These are phyloP conservation scores for Trilocha varians DNA, from an alignment of 2,888 invertebrate genomes.

Conservation along the genomic window DNA sequence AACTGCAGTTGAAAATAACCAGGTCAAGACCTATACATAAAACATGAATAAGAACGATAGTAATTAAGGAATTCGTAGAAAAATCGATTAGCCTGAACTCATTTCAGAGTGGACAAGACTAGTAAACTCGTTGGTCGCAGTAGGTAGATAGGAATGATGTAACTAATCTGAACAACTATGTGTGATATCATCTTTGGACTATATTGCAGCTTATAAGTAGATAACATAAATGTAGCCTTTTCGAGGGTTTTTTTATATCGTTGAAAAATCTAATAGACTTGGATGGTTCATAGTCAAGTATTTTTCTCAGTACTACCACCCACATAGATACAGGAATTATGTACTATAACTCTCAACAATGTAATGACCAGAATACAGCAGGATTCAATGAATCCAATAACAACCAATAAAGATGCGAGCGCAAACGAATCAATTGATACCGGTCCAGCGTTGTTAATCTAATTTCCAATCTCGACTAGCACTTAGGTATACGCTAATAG, in stretches of 20 bases:
- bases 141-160: conserved; percentile 22
- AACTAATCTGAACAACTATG: conserved; percentile 23
- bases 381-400: conserved; percentile 11
- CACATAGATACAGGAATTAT: too few relatives aligned
- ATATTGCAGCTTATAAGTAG: too few relatives aligned
- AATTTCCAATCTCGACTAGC: conserved; percentile 3
- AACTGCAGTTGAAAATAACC: neutral
- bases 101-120: neutral
- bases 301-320: too few relatives aligned
- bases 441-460: conserved; percentile 17
- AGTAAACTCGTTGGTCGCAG: conserved; percentile 9
- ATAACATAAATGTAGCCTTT: too few relatives aligned
- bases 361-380: too few relatives aligned
- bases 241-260: too few relatives aligned
- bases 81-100: neutral
- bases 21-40: neutral
- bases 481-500: conserved; percentile 1
- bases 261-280: too few relatives aligned
- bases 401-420: conserved; percentile 18
- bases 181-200: conserved; percentile 25
- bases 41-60: neutral
- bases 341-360: too few relatives aligned
- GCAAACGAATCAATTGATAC: conserved; percentile 17
- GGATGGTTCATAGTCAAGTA: too few relatives aligned
- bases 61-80: neutral